Evolutionary conservation across 2,797 vertebrate genomes (phyloP).

Genomic region (Oreonectes daqikongensis): DNA sequence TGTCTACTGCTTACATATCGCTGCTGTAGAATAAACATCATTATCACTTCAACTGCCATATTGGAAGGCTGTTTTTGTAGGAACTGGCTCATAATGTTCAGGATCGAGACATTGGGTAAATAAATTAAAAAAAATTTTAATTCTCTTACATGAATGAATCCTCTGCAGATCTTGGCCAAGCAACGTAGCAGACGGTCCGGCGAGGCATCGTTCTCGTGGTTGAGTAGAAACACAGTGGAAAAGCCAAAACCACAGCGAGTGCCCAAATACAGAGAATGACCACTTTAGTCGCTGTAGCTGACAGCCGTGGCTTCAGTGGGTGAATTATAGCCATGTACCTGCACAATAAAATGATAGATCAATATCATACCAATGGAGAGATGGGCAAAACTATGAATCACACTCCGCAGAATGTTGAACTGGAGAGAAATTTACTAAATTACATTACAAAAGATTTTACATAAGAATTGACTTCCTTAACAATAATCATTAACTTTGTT

Average conservation of each 20-base stretch:
- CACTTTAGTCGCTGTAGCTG: conserved; percentile 83
- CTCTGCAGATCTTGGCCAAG: conserved; percentile 80
- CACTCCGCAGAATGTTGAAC: neutral
- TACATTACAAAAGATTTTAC: too few species aligned
- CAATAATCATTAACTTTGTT: too few species aligned
- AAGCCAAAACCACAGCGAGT: conserved; percentile 82
- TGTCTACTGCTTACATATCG: neutral
- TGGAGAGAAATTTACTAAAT: too few species aligned
- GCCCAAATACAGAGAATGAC: conserved; percentile 85
- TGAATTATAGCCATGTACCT: conserved; percentile 90
- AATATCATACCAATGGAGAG: neutral
- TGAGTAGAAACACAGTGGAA: conserved; percentile 86
- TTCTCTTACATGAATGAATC: conserved; percentile 82
- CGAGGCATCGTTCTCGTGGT: conserved; percentile 80
- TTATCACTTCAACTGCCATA: too few species aligned
- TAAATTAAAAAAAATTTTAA: neutral
- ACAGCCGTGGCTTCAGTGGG: conserved; percentile 84
- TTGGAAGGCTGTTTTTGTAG: too few species aligned
- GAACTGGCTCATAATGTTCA: neutral
- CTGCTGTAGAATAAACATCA: too few species aligned
- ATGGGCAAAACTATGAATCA: neutral
- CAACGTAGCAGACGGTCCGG: conserved; percentile 83
- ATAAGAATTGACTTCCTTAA: too few species aligned
- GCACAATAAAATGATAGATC: neutral
- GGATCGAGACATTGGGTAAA: neutral